Percentiles rank a stretch among this genome's conserved stretches.
Conservation (phyloP, 2,888 invertebrate species). For the Macaria liturata region DNA sequence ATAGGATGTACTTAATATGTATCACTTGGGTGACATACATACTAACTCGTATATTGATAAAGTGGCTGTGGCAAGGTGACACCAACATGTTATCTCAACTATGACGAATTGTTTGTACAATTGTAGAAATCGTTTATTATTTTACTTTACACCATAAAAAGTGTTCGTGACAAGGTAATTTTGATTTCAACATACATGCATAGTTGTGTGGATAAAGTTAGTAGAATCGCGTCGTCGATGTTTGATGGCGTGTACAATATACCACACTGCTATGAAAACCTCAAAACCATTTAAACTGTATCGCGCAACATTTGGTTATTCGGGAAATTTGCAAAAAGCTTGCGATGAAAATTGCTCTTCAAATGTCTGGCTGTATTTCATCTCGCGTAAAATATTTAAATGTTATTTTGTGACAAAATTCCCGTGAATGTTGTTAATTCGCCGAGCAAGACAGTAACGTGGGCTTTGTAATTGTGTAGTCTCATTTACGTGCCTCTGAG, state of each 20-base stretch:
- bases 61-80: too few species aligned
- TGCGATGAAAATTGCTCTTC: too few species aligned
- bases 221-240: conserved; percentile 31
- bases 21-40: conserved; percentile 7
- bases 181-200: conserved; percentile 39
- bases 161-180: conserved; percentile 43
- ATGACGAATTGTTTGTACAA: conserved; percentile 24
- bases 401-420: too few species aligned
- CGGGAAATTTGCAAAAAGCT: too few species aligned
- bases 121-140: conserved; percentile 24
- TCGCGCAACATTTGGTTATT: too few species aligned
- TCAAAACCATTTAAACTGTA: conserved; percentile 35
- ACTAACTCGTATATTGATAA: background rate
- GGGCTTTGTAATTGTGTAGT: too few species aligned
- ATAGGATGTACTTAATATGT: conserved; percentile 1
- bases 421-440: too few species aligned
- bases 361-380: too few species aligned
- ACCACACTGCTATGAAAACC: conserved; percentile 38
- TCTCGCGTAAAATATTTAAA: too few species aligned
- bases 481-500: background rate
- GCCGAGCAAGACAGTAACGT: too few species aligned
- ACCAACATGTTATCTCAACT: conserved; percentile 14
- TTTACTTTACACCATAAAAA: conserved; percentile 34
- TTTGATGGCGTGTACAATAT: conserved; percentile 29
- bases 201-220: conserved; percentile 42